These are phyloP conservation scores for Pseudochromis fuscus DNA, from an alignment of 2,797 vertebrate species.

Conservation along the genomic window DNA sequence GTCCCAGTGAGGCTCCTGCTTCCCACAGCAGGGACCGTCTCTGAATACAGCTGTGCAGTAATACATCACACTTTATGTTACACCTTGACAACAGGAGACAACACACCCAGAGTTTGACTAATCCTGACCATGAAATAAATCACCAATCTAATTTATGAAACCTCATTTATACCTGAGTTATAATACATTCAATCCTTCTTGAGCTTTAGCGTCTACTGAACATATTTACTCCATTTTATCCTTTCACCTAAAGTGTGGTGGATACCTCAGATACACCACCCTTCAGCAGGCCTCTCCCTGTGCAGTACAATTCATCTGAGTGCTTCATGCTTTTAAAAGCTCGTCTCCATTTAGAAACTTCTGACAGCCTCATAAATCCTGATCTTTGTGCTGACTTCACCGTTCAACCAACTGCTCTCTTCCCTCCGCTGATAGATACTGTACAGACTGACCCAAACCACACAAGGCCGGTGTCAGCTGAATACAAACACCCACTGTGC, in stretches of 20 bases:
- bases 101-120: too few relatives aligned
- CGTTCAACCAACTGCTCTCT: neutral
- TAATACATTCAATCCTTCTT: too few relatives aligned
- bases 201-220: too few relatives aligned
- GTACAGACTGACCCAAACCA: conserved; percentile 3
- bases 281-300: neutral
- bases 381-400: conserved; percentile 34
- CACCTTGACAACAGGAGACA: too few relatives aligned
- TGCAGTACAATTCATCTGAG: neutral
- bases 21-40: neutral
- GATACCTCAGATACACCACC: too few relatives aligned
- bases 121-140: neutral
- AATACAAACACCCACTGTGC: neutral
- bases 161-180: neutral
- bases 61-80: too few relatives aligned
- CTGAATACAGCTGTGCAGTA: neutral
- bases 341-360: conserved; percentile 25
- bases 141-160: too few relatives aligned
- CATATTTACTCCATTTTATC: neutral
- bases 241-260: too few relatives aligned
- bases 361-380: conserved; percentile 45
- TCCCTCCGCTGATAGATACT: conserved; percentile 14
- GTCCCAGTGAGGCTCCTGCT: neutral
- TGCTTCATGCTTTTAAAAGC: neutral
- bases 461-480: conserved; percentile 10